Evolutionary conservation across 2,888 invertebrate genomes (phyloP).

Genomic region (Campopleginae sp.): DNA sequence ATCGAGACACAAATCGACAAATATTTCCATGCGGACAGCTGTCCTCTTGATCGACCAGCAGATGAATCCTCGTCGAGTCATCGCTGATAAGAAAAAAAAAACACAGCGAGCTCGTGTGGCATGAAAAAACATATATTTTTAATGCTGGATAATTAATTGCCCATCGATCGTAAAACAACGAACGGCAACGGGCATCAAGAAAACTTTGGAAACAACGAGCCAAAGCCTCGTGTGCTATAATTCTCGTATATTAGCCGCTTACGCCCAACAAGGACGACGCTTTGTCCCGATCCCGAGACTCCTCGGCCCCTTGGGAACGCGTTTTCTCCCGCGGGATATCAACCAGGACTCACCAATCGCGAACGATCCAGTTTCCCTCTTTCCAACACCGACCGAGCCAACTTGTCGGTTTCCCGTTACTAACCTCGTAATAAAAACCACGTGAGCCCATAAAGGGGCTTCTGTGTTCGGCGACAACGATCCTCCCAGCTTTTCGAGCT

Average conservation of each 20-base stretch:
- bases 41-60: slow-evolving; percentile 23
- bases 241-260: slow-evolving; percentile 75
- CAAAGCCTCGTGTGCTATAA: slow-evolving; percentile 51
- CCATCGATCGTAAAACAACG: no score
- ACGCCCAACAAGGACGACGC: slow-evolving; percentile 76
- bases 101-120: not conserved
- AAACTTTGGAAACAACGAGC: not conserved
- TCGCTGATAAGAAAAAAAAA: not conserved
- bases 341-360: slow-evolving; percentile 69
- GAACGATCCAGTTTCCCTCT: slow-evolving; percentile 77
- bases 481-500: no score
- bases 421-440: slow-evolving; percentile 76
- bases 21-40: slow-evolving; percentile 34
- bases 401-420: slow-evolving; percentile 74
- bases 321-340: slow-evolving; percentile 77
- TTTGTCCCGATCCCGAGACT: slow-evolving; percentile 58
- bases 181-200: no score
- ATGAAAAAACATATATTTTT: not conserved
- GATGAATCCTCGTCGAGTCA: slow-evolving; percentile 22
- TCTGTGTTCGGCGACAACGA: not conserved
- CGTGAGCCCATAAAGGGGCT: slow-evolving; percentile 70
- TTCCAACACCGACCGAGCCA: slow-evolving; percentile 31
- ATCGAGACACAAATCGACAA: slow-evolving; percentile 1
- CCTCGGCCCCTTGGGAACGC: slow-evolving; percentile 74
- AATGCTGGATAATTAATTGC: not conserved